These are phyloP conservation scores for Apodemia mormo DNA, from an alignment of 2,888 invertebrate species.

Conservation along the genomic window DNA sequence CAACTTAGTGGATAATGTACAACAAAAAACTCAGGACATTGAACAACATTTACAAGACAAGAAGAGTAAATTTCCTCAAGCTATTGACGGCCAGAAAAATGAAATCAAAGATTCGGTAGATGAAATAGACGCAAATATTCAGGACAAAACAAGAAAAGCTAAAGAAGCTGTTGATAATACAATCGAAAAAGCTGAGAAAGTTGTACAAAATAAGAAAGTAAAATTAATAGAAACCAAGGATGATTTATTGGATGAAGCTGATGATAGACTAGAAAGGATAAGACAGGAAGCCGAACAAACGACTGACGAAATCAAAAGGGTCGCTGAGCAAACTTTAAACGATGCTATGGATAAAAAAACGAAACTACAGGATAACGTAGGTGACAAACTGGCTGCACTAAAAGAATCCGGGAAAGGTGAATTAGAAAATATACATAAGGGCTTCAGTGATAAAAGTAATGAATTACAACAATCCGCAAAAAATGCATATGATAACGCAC, in stretches of 20 bases:
- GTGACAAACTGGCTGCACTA: slow-evolving; percentile 47
- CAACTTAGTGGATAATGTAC: slow-evolving; percentile 24
- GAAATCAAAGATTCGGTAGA: slow-evolving; percentile 47
- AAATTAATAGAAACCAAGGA: slow-evolving; percentile 41
- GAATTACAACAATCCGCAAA: slow-evolving; percentile 60
- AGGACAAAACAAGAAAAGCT: slow-evolving; percentile 39
- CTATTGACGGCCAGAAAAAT: slow-evolving; percentile 39
- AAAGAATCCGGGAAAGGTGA: slow-evolving; percentile 51
- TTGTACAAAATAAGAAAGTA: slow-evolving; percentile 40
- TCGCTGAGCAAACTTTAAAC: slow-evolving; percentile 66
- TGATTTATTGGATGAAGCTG: slow-evolving; percentile 46
- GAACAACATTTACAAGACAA: slow-evolving; percentile 43
- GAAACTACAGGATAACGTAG: slow-evolving; percentile 53
- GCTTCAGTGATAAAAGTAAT: slow-evolving; percentile 47
- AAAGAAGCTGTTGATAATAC: slow-evolving; percentile 37
- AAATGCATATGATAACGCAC: slow-evolving; percentile 63
- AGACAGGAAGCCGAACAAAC: slow-evolving; percentile 68
- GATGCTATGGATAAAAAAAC: slow-evolving; percentile 58
- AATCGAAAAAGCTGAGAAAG: slow-evolving; percentile 36
- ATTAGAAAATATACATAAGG: slow-evolving; percentile 50
- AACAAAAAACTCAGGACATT: slow-evolving; percentile 41
- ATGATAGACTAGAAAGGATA: slow-evolving; percentile 65
- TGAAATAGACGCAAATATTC: slow-evolving; percentile 38
- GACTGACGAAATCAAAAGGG: slow-evolving; percentile 70
- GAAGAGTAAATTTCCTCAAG: slow-evolving; percentile 37